phyloP scores from a whole-genome alignment of 2,888 invertebrate species.

The Pachydiplax longipennis region DNA sequence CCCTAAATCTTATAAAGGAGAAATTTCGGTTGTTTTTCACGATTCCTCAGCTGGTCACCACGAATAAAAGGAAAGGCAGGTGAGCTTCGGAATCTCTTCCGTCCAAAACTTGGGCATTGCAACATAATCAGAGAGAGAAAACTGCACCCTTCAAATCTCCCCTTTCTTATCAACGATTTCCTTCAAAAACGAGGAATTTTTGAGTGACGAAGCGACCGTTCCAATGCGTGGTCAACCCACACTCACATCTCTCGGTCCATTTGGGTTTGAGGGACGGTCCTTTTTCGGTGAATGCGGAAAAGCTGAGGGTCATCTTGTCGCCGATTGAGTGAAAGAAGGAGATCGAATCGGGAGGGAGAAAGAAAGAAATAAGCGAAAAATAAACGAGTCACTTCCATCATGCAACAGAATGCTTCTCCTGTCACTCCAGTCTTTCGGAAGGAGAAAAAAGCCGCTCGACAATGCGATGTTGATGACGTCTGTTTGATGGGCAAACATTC shows the following conservation, averaged over 20 bases:
- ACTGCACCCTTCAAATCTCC: background rate
- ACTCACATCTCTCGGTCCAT: background rate
- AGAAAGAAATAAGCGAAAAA: background rate
- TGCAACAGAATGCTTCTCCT: background rate
- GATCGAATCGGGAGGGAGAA: background rate
- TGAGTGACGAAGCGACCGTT: background rate
- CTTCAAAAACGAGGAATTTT: background rate
- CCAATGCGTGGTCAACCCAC: background rate
- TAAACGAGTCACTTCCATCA: background rate
- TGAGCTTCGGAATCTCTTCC: background rate
- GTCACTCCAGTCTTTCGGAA: background rate
- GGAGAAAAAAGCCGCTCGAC: background rate
- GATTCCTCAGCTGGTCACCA: background rate
- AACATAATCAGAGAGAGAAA: no score
- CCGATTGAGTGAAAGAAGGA: background rate
- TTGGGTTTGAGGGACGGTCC: background rate
- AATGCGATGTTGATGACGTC: background rate
- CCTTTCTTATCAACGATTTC: background rate
- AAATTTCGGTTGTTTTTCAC: background rate
- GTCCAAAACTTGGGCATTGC: background rate
- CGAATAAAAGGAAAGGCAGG: background rate
- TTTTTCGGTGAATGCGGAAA: background rate
- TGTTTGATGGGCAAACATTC: background rate
- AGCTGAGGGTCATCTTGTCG: background rate
- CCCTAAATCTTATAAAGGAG: background rate